Evolutionary conservation across 2,888 invertebrate species (phyloP), one percentile per base, ranked within the genome.

Genomic region (Nesidiocoris tenuis): DNA sequence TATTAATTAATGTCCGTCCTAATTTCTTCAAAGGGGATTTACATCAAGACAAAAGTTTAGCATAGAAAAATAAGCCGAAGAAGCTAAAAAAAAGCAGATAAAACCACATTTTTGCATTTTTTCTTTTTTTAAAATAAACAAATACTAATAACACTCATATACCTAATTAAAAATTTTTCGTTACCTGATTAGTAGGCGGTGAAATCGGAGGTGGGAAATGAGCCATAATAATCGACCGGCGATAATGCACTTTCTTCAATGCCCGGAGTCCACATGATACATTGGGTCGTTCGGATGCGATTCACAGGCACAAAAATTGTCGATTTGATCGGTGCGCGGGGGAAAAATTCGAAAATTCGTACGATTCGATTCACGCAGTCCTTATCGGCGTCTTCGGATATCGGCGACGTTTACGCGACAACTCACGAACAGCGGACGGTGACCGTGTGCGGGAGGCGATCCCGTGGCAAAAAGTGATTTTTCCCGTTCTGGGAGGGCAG

Each of bases 401-500:
- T 61, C 61, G 61, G 61, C 16, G 39, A 39, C 39, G 39, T 7
- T 39, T 39, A 39, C 39, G 39, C 39, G 39, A 7, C 12, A 39
- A 39, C 39, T 12, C 39, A 39, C 5, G 5, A 12, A 39, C 39
- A 12, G 39, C 39, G 39, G 39, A 39, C 39, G 39, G 39, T 39
- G 39, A 39, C 39, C 39, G 39, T 39, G 39, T 39, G 39, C 39
- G 39, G 39, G 39, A 54, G 17, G 75, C 22, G 75, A 66, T 75
- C 78, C 76, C 71, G 76, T 77, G 76, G 77, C 39, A 78, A 78
- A 78, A 78, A 78, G 78, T 78, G 78, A 78, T 78, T 78, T 78
- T 77, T 78, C 77, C 78, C 57, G 16, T 61, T 59, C 59, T 57
- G 57, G 75, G 65, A 61, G 61, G 57, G 54, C 39, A 39, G 39